Conservation (phyloP, 2,797 vertebrate genomes). For the Vultur gryphus region DNA sequence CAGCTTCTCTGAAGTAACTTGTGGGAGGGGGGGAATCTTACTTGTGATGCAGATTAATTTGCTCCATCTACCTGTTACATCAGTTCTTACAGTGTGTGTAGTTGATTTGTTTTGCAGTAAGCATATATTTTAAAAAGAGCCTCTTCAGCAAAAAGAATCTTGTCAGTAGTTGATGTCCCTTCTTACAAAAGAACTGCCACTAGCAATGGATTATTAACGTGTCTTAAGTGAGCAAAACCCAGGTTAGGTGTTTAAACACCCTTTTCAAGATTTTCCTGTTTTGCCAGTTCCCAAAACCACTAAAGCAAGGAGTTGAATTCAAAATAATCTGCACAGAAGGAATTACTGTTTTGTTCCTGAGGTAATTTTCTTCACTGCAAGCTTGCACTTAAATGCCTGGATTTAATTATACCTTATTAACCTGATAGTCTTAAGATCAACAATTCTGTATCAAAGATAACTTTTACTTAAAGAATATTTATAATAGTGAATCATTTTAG, state of each 20-base stretch:
- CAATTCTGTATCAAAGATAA: not conserved
- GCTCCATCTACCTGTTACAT: constrained; percentile 50
- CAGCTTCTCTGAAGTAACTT: constrained; percentile 22
- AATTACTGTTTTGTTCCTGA: constrained; percentile 44
- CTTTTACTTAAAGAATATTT: not conserved
- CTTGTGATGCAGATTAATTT: not conserved
- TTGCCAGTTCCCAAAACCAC: constrained; percentile 41
- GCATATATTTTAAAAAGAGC: not conserved
- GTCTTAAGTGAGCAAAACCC: constrained; percentile 22
- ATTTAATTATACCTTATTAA: constrained; percentile 29
- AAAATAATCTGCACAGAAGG: constrained; percentile 13
- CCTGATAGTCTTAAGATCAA: not conserved
- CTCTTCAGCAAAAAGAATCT: not conserved
- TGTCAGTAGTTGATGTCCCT: not conserved
- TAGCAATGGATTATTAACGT: constrained; percentile 44
- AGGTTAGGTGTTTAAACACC: constrained; percentile 28
- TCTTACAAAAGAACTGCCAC: constrained; percentile 43
- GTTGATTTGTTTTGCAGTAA: not conserved
- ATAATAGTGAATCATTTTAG: not conserved
- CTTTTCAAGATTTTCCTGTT: constrained; percentile 54
- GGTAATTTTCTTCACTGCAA: constrained; percentile 23
- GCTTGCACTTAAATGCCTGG: not conserved
- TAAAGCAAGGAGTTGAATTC: constrained; percentile 25
- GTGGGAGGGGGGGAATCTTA: not conserved
- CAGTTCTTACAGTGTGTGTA: not conserved